phyloP scores from a whole-genome alignment of 2,888 invertebrate genomes.

The Strigamia crassipes region DNA sequence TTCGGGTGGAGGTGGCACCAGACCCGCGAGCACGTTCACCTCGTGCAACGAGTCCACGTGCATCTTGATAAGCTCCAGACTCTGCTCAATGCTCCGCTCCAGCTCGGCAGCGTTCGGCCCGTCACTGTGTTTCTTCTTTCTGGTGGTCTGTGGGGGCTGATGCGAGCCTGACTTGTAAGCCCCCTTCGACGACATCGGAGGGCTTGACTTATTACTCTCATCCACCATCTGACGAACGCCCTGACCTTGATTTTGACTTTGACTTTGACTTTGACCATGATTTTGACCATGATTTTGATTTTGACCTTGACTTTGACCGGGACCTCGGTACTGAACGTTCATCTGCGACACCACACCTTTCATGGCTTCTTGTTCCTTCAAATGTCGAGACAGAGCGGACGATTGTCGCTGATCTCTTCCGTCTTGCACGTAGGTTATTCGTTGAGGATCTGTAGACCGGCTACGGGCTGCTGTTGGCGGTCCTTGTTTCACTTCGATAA shows the following conservation, averaged over 20 bases:
- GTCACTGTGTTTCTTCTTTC: conserved; percentile 46
- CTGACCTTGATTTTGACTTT: too few species aligned
- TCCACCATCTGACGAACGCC: too few species aligned
- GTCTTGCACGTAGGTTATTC: conserved; percentile 44
- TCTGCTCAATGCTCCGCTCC: conserved; percentile 58
- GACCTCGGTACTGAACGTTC: neutral
- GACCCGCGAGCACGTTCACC: conserved; percentile 53
- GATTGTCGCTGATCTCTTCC: conserved; percentile 46
- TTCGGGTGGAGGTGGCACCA: conserved; percentile 50
- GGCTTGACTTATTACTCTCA: neutral
- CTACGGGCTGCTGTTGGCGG: conserved; percentile 43
- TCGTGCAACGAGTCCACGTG: conserved; percentile 58
- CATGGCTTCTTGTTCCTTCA: neutral
- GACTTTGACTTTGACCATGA: too few species aligned
- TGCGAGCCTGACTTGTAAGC: conserved; percentile 10
- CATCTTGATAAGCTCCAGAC: conserved; percentile 57
- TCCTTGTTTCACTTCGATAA: conserved; percentile 44
- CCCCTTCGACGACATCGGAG: neutral
- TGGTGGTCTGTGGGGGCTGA: conserved; percentile 47
- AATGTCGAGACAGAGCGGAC: neutral
- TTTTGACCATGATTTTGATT: too few species aligned
- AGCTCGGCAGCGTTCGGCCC: conserved; percentile 45
- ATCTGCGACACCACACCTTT: neutral
- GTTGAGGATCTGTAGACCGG: conserved; percentile 46
- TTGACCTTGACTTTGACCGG: too few species aligned